Evolutionary conservation across 2,797 vertebrate genomes (phyloP), one percentile per base, ranked within the genome.

Genomic region (Tenualosa ilisha): DNA sequence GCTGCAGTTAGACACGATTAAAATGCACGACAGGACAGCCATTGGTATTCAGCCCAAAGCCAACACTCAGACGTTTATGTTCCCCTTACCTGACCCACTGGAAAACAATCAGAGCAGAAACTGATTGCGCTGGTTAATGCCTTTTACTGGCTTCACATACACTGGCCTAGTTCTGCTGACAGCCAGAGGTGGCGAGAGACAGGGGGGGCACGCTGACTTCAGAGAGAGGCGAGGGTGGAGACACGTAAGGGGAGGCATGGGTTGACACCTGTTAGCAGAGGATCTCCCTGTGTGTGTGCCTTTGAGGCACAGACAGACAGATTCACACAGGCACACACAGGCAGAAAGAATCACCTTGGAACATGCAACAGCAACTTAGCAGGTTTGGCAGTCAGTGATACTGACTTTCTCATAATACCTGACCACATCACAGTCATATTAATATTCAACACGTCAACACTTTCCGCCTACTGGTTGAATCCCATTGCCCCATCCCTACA

Each of bases 21-120:
- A 93, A 94, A 90, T 90, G 88, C 84, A 79, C 81, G 22, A 17
- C 86, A 86, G 89, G 89, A 83, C 89, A 91, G 87, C 88, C 84
- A 63, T 83, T 81, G 26, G 84, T 61, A 51, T 88, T 92, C 85
- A 83, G 91, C 89, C 86, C 85, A 0, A 83, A 86, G 91, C 91
- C 93, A 92, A 90, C 89, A 56, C 85, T 91, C 68, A 26, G 92
- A 89, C 89, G 94, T 87, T 91, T 89, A 92, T 92, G 90, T 90
- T 43, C 82, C 46, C 88, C 43, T 20, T 84, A 89, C 92, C 86
- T 87, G 89, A 91, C 91, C 90, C 68, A 22, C 91, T 89, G 53
- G 88, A 93, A 92, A 93, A 93, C 94, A 94, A 94, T 92, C 92
- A 91, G 92, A 94, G 94, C 92, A 92, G 90, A 94, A 94, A 92